Evolutionary conservation across 2,888 invertebrate genomes (phyloP).

Genomic region (Enchytraeus crypticus): DNA sequence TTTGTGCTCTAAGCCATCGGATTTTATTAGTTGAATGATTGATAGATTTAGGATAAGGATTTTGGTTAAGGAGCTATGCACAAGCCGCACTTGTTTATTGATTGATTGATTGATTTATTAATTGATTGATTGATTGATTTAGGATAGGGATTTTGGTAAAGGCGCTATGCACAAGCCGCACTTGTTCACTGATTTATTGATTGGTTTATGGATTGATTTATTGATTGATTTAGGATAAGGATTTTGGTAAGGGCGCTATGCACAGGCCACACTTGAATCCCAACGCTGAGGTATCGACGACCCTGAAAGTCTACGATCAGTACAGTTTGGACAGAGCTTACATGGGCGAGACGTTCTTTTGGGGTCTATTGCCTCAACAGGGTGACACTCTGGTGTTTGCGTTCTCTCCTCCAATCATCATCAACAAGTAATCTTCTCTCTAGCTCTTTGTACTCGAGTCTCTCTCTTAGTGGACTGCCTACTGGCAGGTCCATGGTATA

Average conservation of each 20-base stretch:
- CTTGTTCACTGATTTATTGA: too few species aligned
- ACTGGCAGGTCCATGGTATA: too few species aligned
- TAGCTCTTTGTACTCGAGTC: too few species aligned
- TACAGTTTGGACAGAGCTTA: constrained; percentile 74
- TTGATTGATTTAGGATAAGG: constrained; percentile 61
- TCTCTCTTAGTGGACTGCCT: too few species aligned
- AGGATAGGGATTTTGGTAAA: constrained; percentile 82
- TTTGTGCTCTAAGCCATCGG: too few species aligned
- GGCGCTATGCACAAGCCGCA: constrained; percentile 59
- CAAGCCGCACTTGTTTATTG: constrained; percentile 47
- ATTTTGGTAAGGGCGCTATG: constrained; percentile 72
- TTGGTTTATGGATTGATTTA: not conserved
- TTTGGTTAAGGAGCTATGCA: constrained; percentile 73
- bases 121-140: constrained; percentile 19
- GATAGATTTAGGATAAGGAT: constrained; percentile 63
- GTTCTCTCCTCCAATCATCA: constrained; percentile 63
- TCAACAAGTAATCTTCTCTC: constrained; percentile 68
- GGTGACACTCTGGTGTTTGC: constrained; percentile 73
- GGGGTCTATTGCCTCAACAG: constrained; percentile 75
- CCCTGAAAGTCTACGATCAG: constrained; percentile 70
- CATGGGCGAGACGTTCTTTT: constrained; percentile 76
- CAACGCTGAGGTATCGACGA: constrained; percentile 56
- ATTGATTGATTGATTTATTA: too few species aligned
- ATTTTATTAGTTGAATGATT: too few species aligned
- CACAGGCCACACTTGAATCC: constrained; percentile 53